Percentiles rank a stretch among this genome's conserved stretches.
These are phyloP conservation scores for Cactoblastis cactorum DNA, from an alignment of 2,888 invertebrate genomes.

Conservation along the genomic window DNA sequence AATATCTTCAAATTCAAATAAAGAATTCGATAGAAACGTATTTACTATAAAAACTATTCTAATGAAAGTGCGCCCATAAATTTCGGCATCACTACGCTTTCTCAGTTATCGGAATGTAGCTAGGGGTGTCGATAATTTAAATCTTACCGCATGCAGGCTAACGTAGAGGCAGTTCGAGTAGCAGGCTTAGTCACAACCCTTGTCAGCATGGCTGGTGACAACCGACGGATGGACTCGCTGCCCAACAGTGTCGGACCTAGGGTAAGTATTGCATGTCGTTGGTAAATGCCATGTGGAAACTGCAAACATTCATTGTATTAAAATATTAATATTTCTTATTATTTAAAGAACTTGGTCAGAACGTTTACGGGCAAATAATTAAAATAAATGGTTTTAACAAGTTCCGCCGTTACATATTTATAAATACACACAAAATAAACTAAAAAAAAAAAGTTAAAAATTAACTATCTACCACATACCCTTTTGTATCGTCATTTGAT, in stretches of 20 bases:
- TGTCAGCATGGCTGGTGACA: conserved; percentile 88
- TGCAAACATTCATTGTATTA: neutral
- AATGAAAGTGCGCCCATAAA: neutral
- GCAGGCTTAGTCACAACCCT: conserved; percentile 90
- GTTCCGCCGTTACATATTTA: too few species aligned
- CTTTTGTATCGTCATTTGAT: too few species aligned
- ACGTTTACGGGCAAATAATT: too few species aligned
- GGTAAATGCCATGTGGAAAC: neutral
- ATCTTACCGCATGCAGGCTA: conserved; percentile 82
- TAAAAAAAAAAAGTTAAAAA: too few species aligned
- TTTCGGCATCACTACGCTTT: neutral
- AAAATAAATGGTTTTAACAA: too few species aligned
- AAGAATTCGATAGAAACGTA: too few species aligned
- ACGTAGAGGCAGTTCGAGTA: conserved; percentile 90
- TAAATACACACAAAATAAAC: too few species aligned
- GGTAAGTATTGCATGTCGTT: conserved; percentile 47
- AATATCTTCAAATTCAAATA: too few species aligned
- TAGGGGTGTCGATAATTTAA: conserved; percentile 63
- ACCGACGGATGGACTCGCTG: conserved; percentile 71
- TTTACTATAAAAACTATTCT: too few species aligned
- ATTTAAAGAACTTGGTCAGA: too few species aligned
- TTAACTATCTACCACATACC: too few species aligned
- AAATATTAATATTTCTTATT: neutral
- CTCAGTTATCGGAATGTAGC: neutral
- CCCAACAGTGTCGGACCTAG: conserved; percentile 77